Conservation (phyloP, 2,113 vertebrate species). For the Hyla sarda region DNA sequence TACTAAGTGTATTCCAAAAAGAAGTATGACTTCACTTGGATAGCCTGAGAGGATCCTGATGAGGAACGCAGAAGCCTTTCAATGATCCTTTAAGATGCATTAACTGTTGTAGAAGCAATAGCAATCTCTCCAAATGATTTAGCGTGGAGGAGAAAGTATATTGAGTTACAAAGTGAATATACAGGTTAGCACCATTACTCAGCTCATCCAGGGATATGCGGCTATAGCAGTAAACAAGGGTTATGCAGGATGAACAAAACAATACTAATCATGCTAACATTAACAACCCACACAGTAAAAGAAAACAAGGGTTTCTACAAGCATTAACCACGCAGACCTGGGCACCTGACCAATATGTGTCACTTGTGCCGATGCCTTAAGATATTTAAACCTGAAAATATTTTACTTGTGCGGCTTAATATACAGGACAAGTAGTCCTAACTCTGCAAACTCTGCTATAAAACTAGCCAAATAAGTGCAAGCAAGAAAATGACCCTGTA, state of each 20-base stretch:
- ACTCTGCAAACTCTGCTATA: too few relatives aligned
- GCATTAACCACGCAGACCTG: background rate
- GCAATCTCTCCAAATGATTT: conserved; percentile 37
- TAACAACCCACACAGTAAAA: background rate
- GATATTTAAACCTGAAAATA: background rate
- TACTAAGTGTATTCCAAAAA: background rate
- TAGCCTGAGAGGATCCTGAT: conserved; percentile 16
- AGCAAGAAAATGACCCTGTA: too few relatives aligned
- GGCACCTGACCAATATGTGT: background rate
- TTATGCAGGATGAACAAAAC: background rate
- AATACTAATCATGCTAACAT: background rate
- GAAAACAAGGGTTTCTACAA: background rate
- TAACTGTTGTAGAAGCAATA: conserved; percentile 25
- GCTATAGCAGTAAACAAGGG: background rate
- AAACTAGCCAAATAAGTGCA: too few relatives aligned
- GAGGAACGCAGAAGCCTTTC: conserved; percentile 41
- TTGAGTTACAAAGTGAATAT: conserved; percentile 30
- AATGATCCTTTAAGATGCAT: conserved; percentile 46
- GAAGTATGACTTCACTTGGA: conserved; percentile 30
- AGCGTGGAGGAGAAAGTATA: conserved; percentile 17
- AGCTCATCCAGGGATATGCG: background rate
- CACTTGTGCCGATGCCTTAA: background rate
- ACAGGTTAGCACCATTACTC: conserved; percentile 7
- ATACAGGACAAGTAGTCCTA: too few relatives aligned
- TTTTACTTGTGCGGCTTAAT: too few relatives aligned